Base-by-base conservation (phyloP, 2,888 invertebrate species). In the Cerastis leucographa region DNA sequence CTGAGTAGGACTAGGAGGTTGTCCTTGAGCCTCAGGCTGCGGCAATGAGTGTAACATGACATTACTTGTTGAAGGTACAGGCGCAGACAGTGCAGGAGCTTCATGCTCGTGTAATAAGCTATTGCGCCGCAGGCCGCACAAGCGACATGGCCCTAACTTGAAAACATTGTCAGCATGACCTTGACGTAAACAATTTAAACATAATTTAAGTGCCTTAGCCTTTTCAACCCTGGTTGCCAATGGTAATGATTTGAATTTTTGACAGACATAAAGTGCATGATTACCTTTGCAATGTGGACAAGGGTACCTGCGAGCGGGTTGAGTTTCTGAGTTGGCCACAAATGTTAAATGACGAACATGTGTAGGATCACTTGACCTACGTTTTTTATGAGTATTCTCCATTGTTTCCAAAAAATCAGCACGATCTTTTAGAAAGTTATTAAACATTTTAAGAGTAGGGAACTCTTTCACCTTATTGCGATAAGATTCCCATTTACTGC, bases 401-500 rank as follows among this genome's bases (percentile, higher is more conserved):
- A 68, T 68, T 51, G 68, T 68, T 54, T 68, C 68, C 54, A 68
- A 68, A 40, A 68, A 54, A 42, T 68, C 68, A 54, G 68, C 68
- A 56, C 68, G 56, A 68, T 42, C 54, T 40, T 68, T 56, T 68
- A 68, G 54, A 40, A 68, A 68, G n/a, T 56, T 29, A 56, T 54
- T 68, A 68, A 40, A 68, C 17, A n/a, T 56, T 68, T 68, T 54
- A 2, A 68, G 68, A n/a, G 54, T 68, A 54, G 68, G 68, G 22
- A 68, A 68, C 14, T 68, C 68, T 68, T 68, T 68, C 22, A 68
- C 22, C 40, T 68, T 68, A 54, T 65, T 65, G 25, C 65, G 65
- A n/a, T 65, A 44, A 9, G 65, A 65, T 65, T 65, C 65, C 65
- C 65, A 65, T 44, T 65, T 65, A 25, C 0, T 44, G n/a, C 65